Conservation (phyloP, 2,797 vertebrate genomes). For the Enteromius trimaculatus region DNA sequence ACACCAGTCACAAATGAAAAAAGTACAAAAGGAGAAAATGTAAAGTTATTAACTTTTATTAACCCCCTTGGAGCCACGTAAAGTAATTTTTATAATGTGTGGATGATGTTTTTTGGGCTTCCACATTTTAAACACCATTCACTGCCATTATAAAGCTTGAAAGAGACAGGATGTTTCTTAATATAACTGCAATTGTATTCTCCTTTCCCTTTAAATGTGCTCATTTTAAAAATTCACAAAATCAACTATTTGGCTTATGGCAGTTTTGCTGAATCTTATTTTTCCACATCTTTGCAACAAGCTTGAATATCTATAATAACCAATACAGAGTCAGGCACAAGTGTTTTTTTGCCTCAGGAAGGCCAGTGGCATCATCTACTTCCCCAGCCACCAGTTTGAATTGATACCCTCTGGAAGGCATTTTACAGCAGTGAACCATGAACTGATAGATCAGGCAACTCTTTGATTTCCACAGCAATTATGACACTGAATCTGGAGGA, state of each 20-base stretch:
- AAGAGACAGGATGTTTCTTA: too few species aligned
- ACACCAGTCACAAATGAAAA: too few species aligned
- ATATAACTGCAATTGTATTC: neutral
- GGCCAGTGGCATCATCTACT: constrained; percentile 27
- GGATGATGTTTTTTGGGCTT: too few species aligned
- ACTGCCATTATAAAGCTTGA: too few species aligned
- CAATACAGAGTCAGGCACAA: neutral
- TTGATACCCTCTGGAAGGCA: neutral
- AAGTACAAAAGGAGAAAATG: too few species aligned
- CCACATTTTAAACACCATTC: too few species aligned
- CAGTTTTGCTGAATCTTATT: neutral
- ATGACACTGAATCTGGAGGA: constrained; percentile 10
- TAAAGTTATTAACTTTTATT: too few species aligned
- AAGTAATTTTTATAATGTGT: too few species aligned
- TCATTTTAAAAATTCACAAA: too few species aligned
- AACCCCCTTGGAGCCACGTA: too few species aligned
- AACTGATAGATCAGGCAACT: constrained; percentile 7
- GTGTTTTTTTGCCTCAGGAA: constrained; percentile 1
- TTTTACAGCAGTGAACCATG: constrained; percentile 9
- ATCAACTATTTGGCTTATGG: too few species aligned
- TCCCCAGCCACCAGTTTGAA: neutral
- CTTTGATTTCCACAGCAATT: constrained; percentile 36
- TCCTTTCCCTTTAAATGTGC: neutral
- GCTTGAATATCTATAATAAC: neutral
- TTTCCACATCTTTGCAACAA: neutral